Conservation (phyloP, 2,888 invertebrate species). For the Saturnia pavonia region DNA sequence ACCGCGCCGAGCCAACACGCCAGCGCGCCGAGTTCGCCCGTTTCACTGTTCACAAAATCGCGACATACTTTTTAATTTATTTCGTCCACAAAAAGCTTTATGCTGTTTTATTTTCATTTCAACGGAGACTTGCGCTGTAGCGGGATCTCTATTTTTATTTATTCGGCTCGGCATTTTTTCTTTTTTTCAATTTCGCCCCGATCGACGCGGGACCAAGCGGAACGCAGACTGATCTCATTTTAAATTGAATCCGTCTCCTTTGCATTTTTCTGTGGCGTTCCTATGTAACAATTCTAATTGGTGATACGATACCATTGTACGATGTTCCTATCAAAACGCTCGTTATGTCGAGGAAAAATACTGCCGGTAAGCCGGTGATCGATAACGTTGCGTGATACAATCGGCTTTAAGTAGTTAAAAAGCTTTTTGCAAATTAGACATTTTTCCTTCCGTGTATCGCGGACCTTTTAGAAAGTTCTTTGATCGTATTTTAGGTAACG, state of each 20-base stretch:
- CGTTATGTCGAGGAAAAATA: constrained; percentile 53
- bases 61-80: constrained; percentile 81
- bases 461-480: constrained; percentile 30
- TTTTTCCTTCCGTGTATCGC: constrained; percentile 42
- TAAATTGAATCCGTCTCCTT: constrained; percentile 75
- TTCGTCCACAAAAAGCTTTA: constrained; percentile 79
- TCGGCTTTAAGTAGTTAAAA: constrained; percentile 58
- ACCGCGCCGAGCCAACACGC: no score
- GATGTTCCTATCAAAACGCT: constrained; percentile 52
- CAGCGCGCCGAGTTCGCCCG: constrained; percentile 40
- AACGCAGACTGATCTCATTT: constrained; percentile 79
- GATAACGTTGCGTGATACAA: constrained; percentile 66
- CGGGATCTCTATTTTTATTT: constrained; percentile 81
- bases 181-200: constrained; percentile 76
- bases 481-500: constrained; percentile 22
- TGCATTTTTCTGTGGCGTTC: constrained; percentile 68
- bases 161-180: constrained; percentile 66
- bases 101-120: constrained; percentile 80
- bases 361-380: constrained; percentile 46
- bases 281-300: constrained; percentile 75
- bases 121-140: constrained; percentile 81
- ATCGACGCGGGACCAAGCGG: constrained; percentile 74
- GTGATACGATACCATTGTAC: constrained; percentile 69
- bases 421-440: constrained; percentile 68
- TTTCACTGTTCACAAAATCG: constrained; percentile 67